Evolutionary conservation across 2,888 invertebrate species (phyloP).

Genomic region (Rhagophthalmus giganteus): DNA sequence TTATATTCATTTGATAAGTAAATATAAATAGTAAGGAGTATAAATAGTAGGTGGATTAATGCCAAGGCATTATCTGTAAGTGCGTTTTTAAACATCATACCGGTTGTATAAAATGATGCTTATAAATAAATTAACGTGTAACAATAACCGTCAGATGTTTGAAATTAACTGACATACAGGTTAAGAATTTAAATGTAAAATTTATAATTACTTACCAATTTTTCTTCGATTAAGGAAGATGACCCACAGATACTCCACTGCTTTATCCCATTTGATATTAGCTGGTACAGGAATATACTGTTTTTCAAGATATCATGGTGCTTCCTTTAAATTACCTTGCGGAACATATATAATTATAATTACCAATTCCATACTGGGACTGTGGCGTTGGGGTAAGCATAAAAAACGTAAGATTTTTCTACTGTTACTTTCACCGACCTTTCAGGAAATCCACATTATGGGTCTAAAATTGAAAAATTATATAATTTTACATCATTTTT

Average conservation of each 20-base stretch:
- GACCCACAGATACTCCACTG: conserved; percentile 23
- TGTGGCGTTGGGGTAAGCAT: conserved; percentile 25
- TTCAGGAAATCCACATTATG: conserved; percentile 20
- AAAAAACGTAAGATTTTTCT: not conserved
- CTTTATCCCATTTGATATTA: conserved; percentile 21
- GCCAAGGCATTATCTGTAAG: no score
- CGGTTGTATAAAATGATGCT: no score
- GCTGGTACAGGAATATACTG: conserved; percentile 23
- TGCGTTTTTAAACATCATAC: no score
- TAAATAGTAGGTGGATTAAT: no score
- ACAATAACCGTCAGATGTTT: no score
- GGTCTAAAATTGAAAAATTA: conserved; percentile 2
- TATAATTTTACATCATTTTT: conserved; percentile 14
- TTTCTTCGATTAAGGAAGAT: conserved; percentile 14
- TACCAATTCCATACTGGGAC: conserved; percentile 14
- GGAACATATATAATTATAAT: conserved; percentile 40
- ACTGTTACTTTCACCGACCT: no score
- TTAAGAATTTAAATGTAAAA: not conserved
- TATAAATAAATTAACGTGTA: no score
- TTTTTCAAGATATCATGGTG: not conserved
- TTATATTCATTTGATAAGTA: no score
- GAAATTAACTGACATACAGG: no score
- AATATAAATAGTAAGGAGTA: no score
- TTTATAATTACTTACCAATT: not conserved
- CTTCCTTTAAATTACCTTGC: conserved; percentile 34